Evolutionary conservation across 1,140 invertebrate genomes (phyloP).

Genomic region (Magallana angulata): DNA sequence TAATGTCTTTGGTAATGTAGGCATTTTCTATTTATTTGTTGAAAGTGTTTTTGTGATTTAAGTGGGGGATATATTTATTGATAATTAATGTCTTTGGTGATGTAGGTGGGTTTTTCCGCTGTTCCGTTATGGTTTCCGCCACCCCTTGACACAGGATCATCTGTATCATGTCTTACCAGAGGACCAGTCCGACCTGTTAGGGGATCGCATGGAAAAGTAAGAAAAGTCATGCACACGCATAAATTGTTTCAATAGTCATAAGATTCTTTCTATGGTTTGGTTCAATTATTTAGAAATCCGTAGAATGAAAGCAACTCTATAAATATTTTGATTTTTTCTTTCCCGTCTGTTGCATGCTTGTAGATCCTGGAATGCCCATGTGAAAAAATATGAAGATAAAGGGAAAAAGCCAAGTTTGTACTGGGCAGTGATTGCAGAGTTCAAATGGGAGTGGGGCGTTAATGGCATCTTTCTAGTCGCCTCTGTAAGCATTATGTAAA

Average conservation of each 20-base stretch:
- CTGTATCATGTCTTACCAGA: constrained; percentile 59
- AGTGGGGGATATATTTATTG: too few species aligned
- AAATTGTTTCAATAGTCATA: neutral
- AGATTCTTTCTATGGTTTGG: too few species aligned
- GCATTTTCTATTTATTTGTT: too few species aligned
- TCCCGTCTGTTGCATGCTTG: neutral
- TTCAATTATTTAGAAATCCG: too few species aligned
- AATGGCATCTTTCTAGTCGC: constrained; percentile 49
- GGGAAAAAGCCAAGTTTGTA: constrained; percentile 49
- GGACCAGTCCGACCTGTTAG: constrained; percentile 49
- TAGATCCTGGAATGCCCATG: constrained; percentile 54
- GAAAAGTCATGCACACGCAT: neutral
- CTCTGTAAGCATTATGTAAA: constrained; percentile 33
- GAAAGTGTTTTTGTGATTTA: too few species aligned
- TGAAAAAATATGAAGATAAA: constrained; percentile 39
- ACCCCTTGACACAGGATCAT: constrained; percentile 46
- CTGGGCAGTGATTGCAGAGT: constrained; percentile 48
- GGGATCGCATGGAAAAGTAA: constrained; percentile 55
- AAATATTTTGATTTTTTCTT: neutral
- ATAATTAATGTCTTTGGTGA: too few species aligned
- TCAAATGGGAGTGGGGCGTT: constrained; percentile 50
- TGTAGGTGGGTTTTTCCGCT: constrained; percentile 58
- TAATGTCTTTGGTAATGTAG: too few species aligned
- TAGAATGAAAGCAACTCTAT: neutral
- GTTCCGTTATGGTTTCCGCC: constrained; percentile 53